A percentile compares a stretch with the other conserved stretches of the same genome.
phyloP scores from a whole-genome alignment of 1,140 invertebrate species.

The Pseudomyrmex gracilis region DNA sequence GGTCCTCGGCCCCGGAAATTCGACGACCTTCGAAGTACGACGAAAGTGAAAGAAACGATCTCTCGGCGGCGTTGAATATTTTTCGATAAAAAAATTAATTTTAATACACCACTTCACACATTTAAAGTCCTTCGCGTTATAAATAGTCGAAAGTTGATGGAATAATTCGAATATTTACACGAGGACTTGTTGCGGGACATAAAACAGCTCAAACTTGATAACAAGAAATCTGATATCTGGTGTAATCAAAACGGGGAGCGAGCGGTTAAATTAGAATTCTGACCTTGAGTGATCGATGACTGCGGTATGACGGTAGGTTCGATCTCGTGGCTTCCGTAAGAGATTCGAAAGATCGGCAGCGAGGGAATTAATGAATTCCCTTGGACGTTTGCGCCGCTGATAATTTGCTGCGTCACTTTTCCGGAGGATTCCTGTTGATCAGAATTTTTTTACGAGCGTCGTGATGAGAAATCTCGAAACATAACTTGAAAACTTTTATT shows the following conservation, averaged over 20 bases:
- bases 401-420: constrained; percentile 11
- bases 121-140: too few species aligned
- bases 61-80: not conserved
- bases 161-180: not conserved
- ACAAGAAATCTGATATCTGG: not conserved
- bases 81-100: not conserved
- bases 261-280: constrained; percentile 56
- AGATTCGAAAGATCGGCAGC: constrained; percentile 37
- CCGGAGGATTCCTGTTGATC: constrained; percentile 26
- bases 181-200: not conserved
- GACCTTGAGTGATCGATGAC: constrained; percentile 48
- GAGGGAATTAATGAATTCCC: constrained; percentile 25
- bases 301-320: not conserved
- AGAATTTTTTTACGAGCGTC: not conserved
- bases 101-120: not conserved
- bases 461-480: constrained; percentile 1
- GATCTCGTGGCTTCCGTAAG: constrained; percentile 26
- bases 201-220: too few species aligned
- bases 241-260: constrained; percentile 3
- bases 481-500: not conserved
- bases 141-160: too few species aligned
- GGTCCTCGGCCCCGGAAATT: constrained; percentile 71
- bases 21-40: constrained; percentile 64
- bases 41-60: constrained; percentile 17
- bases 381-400: not conserved